Evolutionary conservation across 2,888 invertebrate species (phyloP).

Genomic region (Norana najaformis): DNA sequence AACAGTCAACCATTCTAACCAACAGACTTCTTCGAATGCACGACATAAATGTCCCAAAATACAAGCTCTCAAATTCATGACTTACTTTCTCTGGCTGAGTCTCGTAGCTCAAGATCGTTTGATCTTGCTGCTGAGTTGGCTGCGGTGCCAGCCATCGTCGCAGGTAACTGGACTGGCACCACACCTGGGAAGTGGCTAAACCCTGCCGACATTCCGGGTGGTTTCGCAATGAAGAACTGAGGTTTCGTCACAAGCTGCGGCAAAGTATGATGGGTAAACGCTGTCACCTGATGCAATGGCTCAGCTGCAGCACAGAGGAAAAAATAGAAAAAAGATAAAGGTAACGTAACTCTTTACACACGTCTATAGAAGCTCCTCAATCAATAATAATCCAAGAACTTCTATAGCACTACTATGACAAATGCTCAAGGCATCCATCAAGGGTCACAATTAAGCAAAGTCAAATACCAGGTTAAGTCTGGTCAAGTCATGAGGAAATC

Average conservation of each 20-base stretch:
- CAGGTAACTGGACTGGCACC: neutral
- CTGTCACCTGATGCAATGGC: neutral
- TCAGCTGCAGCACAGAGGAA: neutral
- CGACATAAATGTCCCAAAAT: neutral
- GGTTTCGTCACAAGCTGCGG: slow-evolving; percentile 18
- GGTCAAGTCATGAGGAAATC: too few species aligned
- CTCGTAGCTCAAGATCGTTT: neutral
- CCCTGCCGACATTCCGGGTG: neutral
- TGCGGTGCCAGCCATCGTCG: neutral
- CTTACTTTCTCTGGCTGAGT: neutral
- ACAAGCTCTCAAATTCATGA: neutral
- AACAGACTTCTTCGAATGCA: neutral
- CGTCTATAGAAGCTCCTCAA: too few species aligned
- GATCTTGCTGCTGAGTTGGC: neutral
- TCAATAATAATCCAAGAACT: too few species aligned
- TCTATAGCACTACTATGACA: too few species aligned
- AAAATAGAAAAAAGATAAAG: neutral
- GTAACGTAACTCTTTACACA: too few species aligned
- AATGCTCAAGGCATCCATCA: too few species aligned
- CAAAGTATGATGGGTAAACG: slow-evolving; percentile 10
- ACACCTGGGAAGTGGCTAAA: neutral
- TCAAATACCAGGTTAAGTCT: too few species aligned
- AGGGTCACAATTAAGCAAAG: too few species aligned
- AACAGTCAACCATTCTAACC: too few species aligned
- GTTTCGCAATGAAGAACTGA: slow-evolving; percentile 23